Conservation (phyloP, 2,888 invertebrate genomes). For the Andrena camellia region DNA sequence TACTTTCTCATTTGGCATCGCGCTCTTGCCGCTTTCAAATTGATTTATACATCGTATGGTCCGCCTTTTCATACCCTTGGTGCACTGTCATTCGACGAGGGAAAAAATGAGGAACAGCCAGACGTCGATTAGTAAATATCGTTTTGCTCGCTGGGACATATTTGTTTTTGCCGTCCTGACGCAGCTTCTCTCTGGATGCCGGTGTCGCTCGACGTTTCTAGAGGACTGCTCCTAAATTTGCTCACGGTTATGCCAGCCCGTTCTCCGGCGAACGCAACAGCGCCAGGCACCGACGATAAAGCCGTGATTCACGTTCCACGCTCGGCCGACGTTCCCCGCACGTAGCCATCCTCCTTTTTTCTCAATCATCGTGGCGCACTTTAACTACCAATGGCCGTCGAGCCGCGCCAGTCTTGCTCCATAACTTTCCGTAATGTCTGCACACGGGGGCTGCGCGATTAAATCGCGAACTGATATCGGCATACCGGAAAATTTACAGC, state of each 20-base stretch:
- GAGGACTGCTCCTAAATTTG: constrained; percentile 38
- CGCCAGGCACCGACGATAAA: constrained; percentile 26
- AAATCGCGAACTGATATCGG: constrained; percentile 72
- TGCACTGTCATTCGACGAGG: not conserved
- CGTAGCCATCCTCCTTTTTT: constrained; percentile 25
- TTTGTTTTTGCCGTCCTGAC: constrained; percentile 28
- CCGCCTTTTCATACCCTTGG: not conserved
- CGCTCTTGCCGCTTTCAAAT: not conserved
- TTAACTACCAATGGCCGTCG: constrained; percentile 65
- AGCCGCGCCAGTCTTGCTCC: constrained; percentile 56
- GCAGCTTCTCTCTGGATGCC: not conserved
- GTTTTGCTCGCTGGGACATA: constrained; percentile 29
- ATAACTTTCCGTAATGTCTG: constrained; percentile 67
- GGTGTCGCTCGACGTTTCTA: constrained; percentile 12
- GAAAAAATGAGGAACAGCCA: not conserved
- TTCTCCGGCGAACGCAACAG: constrained; percentile 21
- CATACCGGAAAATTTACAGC: constrained; percentile 66
- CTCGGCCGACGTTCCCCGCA: constrained; percentile 17
- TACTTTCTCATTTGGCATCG: constrained; percentile 22
- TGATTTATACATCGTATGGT: constrained; percentile 19
- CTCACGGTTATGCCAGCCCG: constrained; percentile 23
- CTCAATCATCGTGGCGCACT: constrained; percentile 56
- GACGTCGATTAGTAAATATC: constrained; percentile 38
- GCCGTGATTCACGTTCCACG: constrained; percentile 45
- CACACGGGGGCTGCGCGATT: constrained; percentile 36